phyloP scores from a whole-genome alignment of 92 coral and sea anemone genomes.

The Epizoanthus ramosus region DNA sequence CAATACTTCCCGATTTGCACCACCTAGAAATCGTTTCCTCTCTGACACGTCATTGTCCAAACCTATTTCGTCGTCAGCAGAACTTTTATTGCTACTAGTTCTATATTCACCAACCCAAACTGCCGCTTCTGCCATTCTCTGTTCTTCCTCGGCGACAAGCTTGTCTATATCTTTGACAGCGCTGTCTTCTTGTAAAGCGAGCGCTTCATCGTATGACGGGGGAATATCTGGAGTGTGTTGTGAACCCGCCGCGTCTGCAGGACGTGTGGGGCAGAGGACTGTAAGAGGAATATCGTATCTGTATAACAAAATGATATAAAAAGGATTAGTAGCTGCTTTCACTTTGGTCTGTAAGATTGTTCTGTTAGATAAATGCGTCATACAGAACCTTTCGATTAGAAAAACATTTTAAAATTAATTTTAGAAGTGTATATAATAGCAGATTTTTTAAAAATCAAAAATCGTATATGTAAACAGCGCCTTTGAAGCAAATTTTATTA shows the following conservation, averaged over 20 bases:
- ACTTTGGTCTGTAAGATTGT: too few species aligned
- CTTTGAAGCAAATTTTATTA: too few species aligned
- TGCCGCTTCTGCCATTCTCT: neutral
- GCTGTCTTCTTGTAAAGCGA: constrained; percentile 8
- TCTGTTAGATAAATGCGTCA: too few species aligned
- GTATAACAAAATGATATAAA: too few species aligned
- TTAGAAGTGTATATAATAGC: too few species aligned
- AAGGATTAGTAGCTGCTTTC: too few species aligned
- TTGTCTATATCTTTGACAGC: neutral
- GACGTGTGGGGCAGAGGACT: too few species aligned
- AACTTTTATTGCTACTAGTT: neutral
- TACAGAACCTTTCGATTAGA: too few species aligned
- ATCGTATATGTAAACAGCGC: too few species aligned
- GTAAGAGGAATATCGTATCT: too few species aligned
- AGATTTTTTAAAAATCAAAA: too few species aligned
- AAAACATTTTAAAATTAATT: too few species aligned
- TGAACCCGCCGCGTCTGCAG: neutral
- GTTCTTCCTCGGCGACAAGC: neutral
- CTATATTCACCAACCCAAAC: neutral
- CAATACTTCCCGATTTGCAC: neutral
- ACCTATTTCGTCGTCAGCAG: constrained; percentile 3
- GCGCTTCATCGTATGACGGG: constrained; percentile 21
- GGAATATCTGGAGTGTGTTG: constrained; percentile 2
- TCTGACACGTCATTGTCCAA: neutral
- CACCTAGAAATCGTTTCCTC: neutral